Evolutionary conservation across 2,888 invertebrate genomes (phyloP), one percentile per base, ranked within the genome.

Genomic region (Keiferia lycopersicella): DNA sequence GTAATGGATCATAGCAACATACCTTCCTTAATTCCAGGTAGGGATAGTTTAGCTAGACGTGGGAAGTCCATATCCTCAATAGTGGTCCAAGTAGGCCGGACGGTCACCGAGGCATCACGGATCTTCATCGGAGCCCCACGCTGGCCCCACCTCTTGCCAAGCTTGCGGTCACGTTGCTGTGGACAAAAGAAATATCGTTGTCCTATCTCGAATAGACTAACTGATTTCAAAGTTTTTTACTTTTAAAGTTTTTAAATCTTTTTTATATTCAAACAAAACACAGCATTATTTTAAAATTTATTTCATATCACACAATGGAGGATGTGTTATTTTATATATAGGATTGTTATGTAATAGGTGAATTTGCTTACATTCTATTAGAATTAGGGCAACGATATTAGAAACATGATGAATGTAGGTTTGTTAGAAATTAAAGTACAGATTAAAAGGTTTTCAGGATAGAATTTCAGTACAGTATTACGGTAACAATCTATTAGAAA

Each of bases 61-160:
- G 98, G 97, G 85, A 99, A 99, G 91, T 99, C 99, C 96, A 99
- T 98, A 82, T 99, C 99, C 80, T 98, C 97, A 70, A 99, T 96
- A 2, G 99, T 98, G 64, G 94, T 94, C 99, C 99, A 99, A 69
- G 98, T 98, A 10, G 99, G 97, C 53, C 97, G 94, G 0, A 99
- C 98, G 63, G 97, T 97, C 0, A 99, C 99, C 0, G 99, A 99
- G 1, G 99, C 98, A 89, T 99, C 98, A 50, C 99, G 94, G 71
- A 98, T 97, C 85, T 98, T 98, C 81, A 97, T 96, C 7, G 97
- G 97, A 20, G 96, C 94, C 66, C 94, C 93, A 70, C 95, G 93
- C 77, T 94, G 97, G 70, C 97, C 98, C 95, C 98, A 98, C 73
- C 98, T 96, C 83, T 97, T 96, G 62, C 96, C 94, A 65, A 96